Percentiles rank a stretch among this genome's conserved stretches.
Evolutionary conservation across 2,113 vertebrate genomes (phyloP).

Genomic region (Paedocypris sp.): DNA sequence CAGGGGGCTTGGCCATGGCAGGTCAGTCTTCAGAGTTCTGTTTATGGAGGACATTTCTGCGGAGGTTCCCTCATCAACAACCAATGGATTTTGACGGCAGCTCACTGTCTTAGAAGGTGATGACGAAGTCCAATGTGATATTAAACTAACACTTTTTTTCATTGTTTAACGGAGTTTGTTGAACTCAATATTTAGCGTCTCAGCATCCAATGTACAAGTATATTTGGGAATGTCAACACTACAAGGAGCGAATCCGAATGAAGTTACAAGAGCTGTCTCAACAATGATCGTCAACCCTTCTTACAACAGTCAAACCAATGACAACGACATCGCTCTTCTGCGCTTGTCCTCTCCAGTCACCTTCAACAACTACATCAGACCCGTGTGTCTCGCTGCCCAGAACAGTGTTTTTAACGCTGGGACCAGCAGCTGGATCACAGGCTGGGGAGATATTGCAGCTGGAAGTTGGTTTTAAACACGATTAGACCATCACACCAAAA

Average conservation of each 20-base stretch:
- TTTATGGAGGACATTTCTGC: constrained; percentile 2
- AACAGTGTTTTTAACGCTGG: constrained; percentile 31
- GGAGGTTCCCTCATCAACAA: constrained; percentile 28
- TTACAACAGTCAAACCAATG: constrained; percentile 11
- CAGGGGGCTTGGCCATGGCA: constrained; percentile 22
- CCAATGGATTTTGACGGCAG: constrained; percentile 22
- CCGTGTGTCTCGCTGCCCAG: constrained; percentile 58
- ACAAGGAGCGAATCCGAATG: not conserved
- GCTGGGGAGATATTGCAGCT: constrained; percentile 49
- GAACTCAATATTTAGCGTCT: not conserved
- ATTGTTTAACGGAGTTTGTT: not conserved
- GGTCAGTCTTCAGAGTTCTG: constrained; percentile 4
- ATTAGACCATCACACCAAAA: not conserved
- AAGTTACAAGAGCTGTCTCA: not conserved
- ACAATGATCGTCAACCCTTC: constrained; percentile 29
- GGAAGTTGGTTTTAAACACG: not conserved
- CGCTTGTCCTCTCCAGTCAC: constrained; percentile 34
- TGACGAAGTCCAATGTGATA: too few species aligned
- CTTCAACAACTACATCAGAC: constrained; percentile 34
- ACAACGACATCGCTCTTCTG: constrained; percentile 63
- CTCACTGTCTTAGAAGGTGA: constrained; percentile 25
- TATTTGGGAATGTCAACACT: constrained; percentile 27
- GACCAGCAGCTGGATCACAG: constrained; percentile 42
- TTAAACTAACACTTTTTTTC: too few species aligned
- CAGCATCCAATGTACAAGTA: not conserved